Percentiles rank a stretch among this genome's conserved stretches.
Evolutionary conservation across 1,140 invertebrate species (phyloP).

Genomic region (Euwallacea fornicatus): DNA sequence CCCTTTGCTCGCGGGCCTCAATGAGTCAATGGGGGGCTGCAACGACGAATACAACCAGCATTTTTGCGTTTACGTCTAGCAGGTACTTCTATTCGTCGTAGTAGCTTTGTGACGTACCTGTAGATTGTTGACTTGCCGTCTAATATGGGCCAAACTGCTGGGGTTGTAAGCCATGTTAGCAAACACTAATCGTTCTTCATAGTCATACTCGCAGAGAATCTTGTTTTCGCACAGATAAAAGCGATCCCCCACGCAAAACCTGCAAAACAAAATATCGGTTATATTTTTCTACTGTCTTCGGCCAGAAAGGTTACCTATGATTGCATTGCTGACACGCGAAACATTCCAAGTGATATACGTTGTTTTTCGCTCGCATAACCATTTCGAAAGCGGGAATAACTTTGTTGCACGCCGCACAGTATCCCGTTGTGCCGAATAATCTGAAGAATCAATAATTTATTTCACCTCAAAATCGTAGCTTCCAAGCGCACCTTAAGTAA

Average conservation of each 20-base stretch:
- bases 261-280: constrained; percentile 50
- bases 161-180: constrained; percentile 91
- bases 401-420: constrained; percentile 90
- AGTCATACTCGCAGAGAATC: constrained; percentile 96
- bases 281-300: too few species aligned
- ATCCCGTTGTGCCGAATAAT: constrained; percentile 89
- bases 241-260: constrained; percentile 95
- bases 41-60: constrained; percentile 22
- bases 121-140: constrained; percentile 79
- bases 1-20: constrained; percentile 50
- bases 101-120: constrained; percentile 57
- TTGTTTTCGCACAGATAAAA: constrained; percentile 97
- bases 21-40: constrained; percentile 39
- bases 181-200: constrained; percentile 89
- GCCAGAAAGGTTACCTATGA: constrained; percentile 84
- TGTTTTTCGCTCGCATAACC: constrained; percentile 93
- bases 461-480: not conserved
- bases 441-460: constrained; percentile 56
- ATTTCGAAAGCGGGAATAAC: constrained; percentile 95
- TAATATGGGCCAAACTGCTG: constrained; percentile 81
- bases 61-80: not conserved
- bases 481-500: constrained; percentile 76
- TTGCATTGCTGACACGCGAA: constrained; percentile 96
- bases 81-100: too few species aligned
- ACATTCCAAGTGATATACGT: constrained; percentile 95